phyloP scores from a whole-genome alignment of 2,888 invertebrate species.

The Eupithecia subumbrata region DNA sequence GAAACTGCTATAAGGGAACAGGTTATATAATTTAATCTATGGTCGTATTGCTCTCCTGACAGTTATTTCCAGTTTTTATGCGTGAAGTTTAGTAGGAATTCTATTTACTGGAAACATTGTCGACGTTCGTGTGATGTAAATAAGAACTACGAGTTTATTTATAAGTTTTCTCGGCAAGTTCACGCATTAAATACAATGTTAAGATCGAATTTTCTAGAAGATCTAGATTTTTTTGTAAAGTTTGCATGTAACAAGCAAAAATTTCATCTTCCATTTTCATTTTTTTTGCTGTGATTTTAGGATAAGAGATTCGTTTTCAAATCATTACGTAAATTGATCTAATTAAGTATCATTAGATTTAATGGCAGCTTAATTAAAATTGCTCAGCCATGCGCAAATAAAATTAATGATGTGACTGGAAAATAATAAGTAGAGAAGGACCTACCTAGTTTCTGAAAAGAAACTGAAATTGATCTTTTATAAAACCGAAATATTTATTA shows the following conservation, averaged over 20 bases:
- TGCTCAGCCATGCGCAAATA: neutral
- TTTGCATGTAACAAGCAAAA: neutral
- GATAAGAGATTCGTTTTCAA: neutral
- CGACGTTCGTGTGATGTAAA: conserved; percentile 59
- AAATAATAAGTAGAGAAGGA: neutral
- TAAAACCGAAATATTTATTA: neutral
- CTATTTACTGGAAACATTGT: conserved; percentile 66
- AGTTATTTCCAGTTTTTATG: conserved; percentile 74
- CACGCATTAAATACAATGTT: conserved; percentile 14
- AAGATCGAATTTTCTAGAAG: neutral
- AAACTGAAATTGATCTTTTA: neutral
- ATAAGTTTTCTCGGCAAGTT: conserved; percentile 29
- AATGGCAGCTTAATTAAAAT: neutral
- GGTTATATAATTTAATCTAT: conserved; percentile 27
- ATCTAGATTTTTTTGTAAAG: neutral
- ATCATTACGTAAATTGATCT: neutral
- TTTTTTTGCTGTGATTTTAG: neutral
- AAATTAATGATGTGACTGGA: neutral
- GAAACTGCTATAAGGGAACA: neutral
- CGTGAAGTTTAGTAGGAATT: conserved; percentile 66
- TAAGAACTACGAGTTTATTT: conserved; percentile 35
- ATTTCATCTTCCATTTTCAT: neutral
- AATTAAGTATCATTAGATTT: neutral
- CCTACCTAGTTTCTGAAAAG: neutral
- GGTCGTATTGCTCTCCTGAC: conserved; percentile 66